Percentiles rank a stretch among this genome's conserved stretches.
These are phyloP conservation scores for Diprion similis DNA, from an alignment of 1,140 invertebrate genomes.

Conservation along the genomic window DNA sequence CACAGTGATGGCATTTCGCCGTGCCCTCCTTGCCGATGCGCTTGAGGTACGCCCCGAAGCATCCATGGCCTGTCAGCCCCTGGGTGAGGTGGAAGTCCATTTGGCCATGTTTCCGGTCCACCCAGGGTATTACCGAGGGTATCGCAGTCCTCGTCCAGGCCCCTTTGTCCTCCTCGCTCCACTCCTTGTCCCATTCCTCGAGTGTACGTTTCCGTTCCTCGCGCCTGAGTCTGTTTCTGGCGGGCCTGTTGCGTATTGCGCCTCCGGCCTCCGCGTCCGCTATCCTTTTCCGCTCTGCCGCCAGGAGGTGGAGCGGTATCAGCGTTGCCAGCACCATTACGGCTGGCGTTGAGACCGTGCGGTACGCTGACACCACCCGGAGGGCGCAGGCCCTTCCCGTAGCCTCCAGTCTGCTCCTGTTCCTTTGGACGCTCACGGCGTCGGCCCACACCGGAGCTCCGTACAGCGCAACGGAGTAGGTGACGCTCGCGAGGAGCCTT, in stretches of 20 bases:
- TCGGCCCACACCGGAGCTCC: not conserved
- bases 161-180: not conserved
- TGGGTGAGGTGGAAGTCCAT: too few relatives aligned
- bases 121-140: too few relatives aligned
- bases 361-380: not conserved
- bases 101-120: too few relatives aligned
- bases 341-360: not conserved
- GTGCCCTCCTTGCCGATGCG: too few relatives aligned
- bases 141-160: too few relatives aligned
- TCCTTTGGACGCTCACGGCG: not conserved
- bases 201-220: not conserved
- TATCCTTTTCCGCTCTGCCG: too few relatives aligned
- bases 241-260: not conserved
- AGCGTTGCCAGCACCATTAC: not conserved
- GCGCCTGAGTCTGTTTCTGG: not conserved
- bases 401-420: too few relatives aligned
- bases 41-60: too few relatives aligned
- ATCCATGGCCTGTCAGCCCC: too few relatives aligned
- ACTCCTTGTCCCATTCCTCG: conserved; percentile 22
- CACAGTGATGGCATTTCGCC: too few relatives aligned
- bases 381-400: too few relatives aligned
- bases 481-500: not conserved
- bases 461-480: too few relatives aligned
- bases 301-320: conserved; percentile 14
- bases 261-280: not conserved